These are phyloP conservation scores for Lochmaea crataegi DNA, from an alignment of 2,888 invertebrate species.

Conservation along the genomic window DNA sequence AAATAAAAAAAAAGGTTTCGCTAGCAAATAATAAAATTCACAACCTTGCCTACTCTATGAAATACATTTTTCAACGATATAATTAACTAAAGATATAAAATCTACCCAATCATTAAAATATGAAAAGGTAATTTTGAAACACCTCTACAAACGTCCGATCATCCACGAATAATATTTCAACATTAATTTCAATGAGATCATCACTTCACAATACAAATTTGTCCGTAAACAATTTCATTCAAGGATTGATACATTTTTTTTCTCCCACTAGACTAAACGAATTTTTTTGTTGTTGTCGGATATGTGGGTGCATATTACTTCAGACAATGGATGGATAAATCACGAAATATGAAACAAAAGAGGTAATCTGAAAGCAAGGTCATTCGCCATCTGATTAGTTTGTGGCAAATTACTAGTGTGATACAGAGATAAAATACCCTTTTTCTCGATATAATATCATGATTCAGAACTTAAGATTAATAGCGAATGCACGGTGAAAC, in stretches of 20 bases:
- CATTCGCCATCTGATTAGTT: conserved; percentile 35
- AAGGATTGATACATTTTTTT: conserved; percentile 45
- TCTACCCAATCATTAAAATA: not conserved
- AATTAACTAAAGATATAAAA: not conserved
- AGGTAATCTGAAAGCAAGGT: conserved; percentile 38
- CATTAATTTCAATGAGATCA: conserved; percentile 34
- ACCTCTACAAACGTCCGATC: not conserved
- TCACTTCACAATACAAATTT: conserved; percentile 18
- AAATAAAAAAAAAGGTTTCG: too few species aligned
- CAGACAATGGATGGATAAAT: conserved; percentile 41
- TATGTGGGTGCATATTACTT: conserved; percentile 37
- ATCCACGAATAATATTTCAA: not conserved
- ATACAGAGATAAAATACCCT: conserved; percentile 26
- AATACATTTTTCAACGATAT: not conserved
- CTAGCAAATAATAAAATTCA: too few species aligned
- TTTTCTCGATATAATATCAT: conserved; percentile 15
- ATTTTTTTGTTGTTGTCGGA: conserved; percentile 25
- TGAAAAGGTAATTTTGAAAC: not conserved
- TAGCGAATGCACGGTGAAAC: not conserved
- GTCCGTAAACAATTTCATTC: conserved; percentile 34
- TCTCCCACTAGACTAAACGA: conserved; percentile 40
- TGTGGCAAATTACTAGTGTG: conserved; percentile 36
- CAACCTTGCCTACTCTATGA: not conserved
- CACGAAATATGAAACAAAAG: conserved; percentile 38
- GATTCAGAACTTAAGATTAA: not conserved